phyloP scores from a whole-genome alignment of 2,888 invertebrate species.

The Lacanobia oleracea region DNA sequence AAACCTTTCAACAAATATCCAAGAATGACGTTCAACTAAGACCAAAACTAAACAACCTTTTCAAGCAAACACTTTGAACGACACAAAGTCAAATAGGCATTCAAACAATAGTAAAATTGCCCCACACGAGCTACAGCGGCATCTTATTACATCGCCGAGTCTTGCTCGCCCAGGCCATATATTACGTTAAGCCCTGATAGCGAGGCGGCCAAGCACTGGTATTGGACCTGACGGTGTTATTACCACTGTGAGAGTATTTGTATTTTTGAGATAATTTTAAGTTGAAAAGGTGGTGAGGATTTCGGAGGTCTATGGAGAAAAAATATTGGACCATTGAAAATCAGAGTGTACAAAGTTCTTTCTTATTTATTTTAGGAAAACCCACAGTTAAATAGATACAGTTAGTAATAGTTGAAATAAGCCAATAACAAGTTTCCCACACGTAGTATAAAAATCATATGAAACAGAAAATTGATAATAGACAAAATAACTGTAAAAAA shows the following conservation, averaged over 20 bases:
- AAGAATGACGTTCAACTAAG: neutral
- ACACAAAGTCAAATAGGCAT: slow-evolving; percentile 33
- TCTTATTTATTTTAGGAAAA: too few relatives aligned
- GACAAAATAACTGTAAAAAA: too few relatives aligned
- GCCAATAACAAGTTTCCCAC: too few relatives aligned
- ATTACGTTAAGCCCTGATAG: slow-evolving; percentile 53
- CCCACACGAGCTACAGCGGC: slow-evolving; percentile 23
- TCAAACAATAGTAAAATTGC: slow-evolving; percentile 46
- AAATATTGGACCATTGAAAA: too few relatives aligned
- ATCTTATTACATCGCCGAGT: slow-evolving; percentile 50
- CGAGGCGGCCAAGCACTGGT: slow-evolving; percentile 41
- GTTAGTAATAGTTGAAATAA: too few relatives aligned
- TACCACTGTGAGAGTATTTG: slow-evolving; percentile 35
- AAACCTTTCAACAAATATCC: neutral
- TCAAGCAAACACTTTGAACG: neutral
- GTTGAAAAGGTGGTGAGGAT: too few relatives aligned
- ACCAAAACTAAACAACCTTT: neutral
- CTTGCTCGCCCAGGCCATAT: slow-evolving; percentile 46
- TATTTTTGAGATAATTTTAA: neutral
- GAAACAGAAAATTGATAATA: too few relatives aligned
- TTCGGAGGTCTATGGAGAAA: too few relatives aligned
- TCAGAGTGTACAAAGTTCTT: too few relatives aligned
- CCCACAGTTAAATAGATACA: too few relatives aligned
- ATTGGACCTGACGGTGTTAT: slow-evolving; percentile 31
- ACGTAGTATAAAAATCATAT: too few relatives aligned